Base-by-base conservation (phyloP, 2,888 invertebrate genomes). In the Drosophila ezoana region DNA sequence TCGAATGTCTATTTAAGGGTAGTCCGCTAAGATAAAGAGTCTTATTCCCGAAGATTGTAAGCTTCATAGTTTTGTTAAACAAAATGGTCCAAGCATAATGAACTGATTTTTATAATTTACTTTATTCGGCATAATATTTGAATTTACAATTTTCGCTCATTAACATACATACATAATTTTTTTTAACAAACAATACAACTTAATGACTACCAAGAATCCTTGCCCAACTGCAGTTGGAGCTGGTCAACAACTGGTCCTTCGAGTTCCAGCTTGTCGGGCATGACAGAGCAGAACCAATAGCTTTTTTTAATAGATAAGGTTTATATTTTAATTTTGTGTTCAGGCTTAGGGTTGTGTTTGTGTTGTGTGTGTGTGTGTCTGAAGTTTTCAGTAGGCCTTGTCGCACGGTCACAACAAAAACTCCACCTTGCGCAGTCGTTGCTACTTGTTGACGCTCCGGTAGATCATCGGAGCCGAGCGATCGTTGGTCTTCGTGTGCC, bases 401-500 rank as follows among this genome's bases (percentile, higher is more conserved):
- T 58, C 57, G 43, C 44, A 9, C 32, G 59, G 61, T 86, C 79
- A 85, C 68, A 85, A 53, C 61, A 69, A 61, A 68, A 85, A 85
- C 65, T 85, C 85, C 85, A 85, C 85, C 71, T 88, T 85, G 23
- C 88, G 87, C 85, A 78, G 72, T 89, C 80, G 80, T 80, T 74
- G 79, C 82, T 87, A 90, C 81, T 90, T 90, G 79, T 90, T 90
- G 67, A 91, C 87, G 68, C 89, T 91, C 66, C 91, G 83, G 79
- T 90, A 87, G 65, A 95, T 93, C 93, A 96, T 94, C 80, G 97
- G 96, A 85, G 96, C 96, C 80, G 96, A 96, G 88, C 97, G 95
- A 93, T 97, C 97, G 92, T 96, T 96, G 91, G 97, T 96, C 93
- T 96, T 95, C 90, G 96, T 95, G 94, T 96, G 97, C 92, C 97